These are phyloP conservation scores for Patiria miniata DNA, from an alignment of 35 echinoderm and acorn worm genomes.

Conservation along the genomic window DNA sequence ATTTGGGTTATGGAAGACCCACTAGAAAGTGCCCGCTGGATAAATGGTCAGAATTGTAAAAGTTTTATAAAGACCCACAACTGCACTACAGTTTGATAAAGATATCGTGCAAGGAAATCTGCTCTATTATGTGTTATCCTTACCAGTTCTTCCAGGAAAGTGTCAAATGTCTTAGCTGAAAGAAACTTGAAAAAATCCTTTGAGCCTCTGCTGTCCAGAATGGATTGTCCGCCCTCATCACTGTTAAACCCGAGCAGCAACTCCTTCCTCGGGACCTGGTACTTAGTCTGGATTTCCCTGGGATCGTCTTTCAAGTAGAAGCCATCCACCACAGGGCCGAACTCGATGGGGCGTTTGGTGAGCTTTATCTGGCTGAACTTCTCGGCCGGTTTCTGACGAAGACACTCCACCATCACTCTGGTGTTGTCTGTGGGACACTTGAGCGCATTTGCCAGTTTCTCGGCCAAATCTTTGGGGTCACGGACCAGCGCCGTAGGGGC, in stretches of 20 bases:
- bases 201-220: slow-evolving; percentile 39
- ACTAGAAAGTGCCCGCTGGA: too few relatives aligned
- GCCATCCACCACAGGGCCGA: slow-evolving; percentile 83
- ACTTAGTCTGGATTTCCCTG: slow-evolving; percentile 24
- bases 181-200: slow-evolving; percentile 46
- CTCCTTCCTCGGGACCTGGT: slow-evolving; percentile 49
- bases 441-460: slow-evolving; percentile 52
- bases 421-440: slow-evolving; percentile 36
- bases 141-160: slow-evolving; percentile 50
- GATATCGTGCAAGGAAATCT: neutral
- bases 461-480: slow-evolving; percentile 72
- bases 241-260: slow-evolving; percentile 86
- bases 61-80: too few relatives aligned
- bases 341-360: slow-evolving; percentile 46
- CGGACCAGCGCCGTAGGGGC: slow-evolving; percentile 34
- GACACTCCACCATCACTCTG: slow-evolving; percentile 50
- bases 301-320: slow-evolving; percentile 73
- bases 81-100: too few relatives aligned
- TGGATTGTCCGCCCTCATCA: slow-evolving; percentile 64
- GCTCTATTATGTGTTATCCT: neutral
- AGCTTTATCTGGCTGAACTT: slow-evolving; percentile 61
- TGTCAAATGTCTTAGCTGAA: slow-evolving; percentile 51
- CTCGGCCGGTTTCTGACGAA: slow-evolving; percentile 70
- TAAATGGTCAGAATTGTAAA: too few relatives aligned
- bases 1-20: too few relatives aligned